Base-by-base conservation (phyloP, 2,113 vertebrate species). In the Pithys albifrons region DNA sequence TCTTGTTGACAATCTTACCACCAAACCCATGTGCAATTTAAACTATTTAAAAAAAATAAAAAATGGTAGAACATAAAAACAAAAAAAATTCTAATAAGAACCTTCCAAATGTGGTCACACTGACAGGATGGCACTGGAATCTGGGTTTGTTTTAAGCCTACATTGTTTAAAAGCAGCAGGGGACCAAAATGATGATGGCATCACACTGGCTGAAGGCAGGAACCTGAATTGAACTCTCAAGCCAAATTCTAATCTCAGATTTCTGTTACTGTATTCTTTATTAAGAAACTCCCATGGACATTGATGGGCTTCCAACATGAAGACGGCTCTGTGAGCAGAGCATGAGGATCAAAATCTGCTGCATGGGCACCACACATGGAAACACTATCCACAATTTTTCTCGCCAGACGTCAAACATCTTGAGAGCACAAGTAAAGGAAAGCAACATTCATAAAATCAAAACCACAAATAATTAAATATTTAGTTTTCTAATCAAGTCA, bases 401-500 rank as follows among this genome's bases (percentile, higher is more conserved):
- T 92, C 91, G 87, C 80, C 84, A 96, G 87, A 94, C 82, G 11
- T 71, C 6, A 28, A 95, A 95, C 95, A 94, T 96, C 89, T 96
- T 96, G 92, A 89, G 49, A 93, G 75, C 88, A 90, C 91, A 93
- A 97, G 88, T 69, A 89, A 94, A 84, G 80, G 95, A 96, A 94
- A 97, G 91, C 81, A 91, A 86, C 86, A 64, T 97, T 94, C 87
- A 96, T 93, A 96, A 97, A 94, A 93, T 95, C 92, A 95, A 96
- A 97, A 94, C 96, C 95, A 93, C 94, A 94, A 94, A 96, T 96
- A 97, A 96, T 97, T 94, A 97, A 96, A 97, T 96, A 97, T 97
- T 97, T 97, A 93, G 92, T 91, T 97, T 97, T 97, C 95, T 97
- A 97, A 97, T 96, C 94, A 97, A 95, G 84, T 95, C 96, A 96